Percentiles rank a stretch among this genome's conserved stretches.
These are phyloP conservation scores for Thamnophis elegans DNA, from an alignment of 2,797 vertebrate genomes.

Conservation along the genomic window DNA sequence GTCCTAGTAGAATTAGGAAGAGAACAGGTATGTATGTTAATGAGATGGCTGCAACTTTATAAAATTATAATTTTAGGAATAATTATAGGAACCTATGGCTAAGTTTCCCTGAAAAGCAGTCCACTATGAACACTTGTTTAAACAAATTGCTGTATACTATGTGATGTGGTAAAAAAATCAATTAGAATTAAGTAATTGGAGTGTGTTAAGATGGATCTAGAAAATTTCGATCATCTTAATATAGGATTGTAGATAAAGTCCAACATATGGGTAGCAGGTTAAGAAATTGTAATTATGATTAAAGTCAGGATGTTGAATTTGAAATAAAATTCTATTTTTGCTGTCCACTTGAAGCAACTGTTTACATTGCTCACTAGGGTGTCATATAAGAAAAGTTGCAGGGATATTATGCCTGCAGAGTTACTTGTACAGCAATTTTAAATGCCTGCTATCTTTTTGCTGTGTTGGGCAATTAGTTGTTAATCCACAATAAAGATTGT, in stretches of 20 bases:
- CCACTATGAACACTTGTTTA: not conserved
- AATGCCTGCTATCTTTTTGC: not conserved
- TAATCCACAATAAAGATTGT: not conserved
- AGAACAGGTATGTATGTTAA: slow-evolving; percentile 70
- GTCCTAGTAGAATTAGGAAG: slow-evolving; percentile 65
- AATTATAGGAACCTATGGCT: fast-evolving
- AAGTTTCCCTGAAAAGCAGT: not conserved
- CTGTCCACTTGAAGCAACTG: not conserved
- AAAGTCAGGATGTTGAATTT: not conserved
- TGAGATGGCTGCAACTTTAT: slow-evolving; percentile 29
- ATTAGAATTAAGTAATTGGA: not conserved
- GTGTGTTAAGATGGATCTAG: not conserved
- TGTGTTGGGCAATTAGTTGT: not conserved
- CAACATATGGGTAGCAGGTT: not conserved
- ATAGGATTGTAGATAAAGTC: not conserved
- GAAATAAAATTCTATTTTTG: not conserved
- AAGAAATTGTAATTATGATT: not conserved
- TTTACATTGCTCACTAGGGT: not conserved
- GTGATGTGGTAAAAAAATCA: not conserved
- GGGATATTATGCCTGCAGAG: not conserved
- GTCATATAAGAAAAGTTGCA: not conserved
- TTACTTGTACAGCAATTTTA: not conserved
- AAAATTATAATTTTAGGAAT: slow-evolving; percentile 19
- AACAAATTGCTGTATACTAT: not conserved
- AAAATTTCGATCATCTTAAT: not conserved